A percentile compares a stretch with the other conserved stretches of the same genome.
Evolutionary conservation across 2,797 vertebrate genomes (phyloP).

Genomic region (Sebastes alutus): DNA sequence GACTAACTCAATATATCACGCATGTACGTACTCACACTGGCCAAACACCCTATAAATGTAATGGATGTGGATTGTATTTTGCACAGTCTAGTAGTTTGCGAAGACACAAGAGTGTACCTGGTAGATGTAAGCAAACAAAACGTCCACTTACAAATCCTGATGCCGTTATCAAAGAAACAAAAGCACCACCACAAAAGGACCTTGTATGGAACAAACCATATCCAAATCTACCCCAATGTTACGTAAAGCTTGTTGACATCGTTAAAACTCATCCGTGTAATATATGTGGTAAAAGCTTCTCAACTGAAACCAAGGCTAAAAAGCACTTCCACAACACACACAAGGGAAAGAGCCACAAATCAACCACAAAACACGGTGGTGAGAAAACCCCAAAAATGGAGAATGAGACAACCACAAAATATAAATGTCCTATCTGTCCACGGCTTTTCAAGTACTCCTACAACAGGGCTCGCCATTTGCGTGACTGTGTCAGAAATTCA

Average conservation of each 20-base stretch:
- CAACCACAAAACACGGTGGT: slow-evolving; percentile 30
- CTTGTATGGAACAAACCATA: neutral
- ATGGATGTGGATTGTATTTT: slow-evolving; percentile 77
- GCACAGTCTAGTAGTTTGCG: slow-evolving; percentile 57
- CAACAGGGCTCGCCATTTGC: slow-evolving; percentile 81
- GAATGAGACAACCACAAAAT: slow-evolving; percentile 27
- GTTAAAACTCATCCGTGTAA: slow-evolving; percentile 54
- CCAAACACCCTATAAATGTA: slow-evolving; percentile 75
- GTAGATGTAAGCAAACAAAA: slow-evolving; percentile 58
- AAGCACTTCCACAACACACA: slow-evolving; percentile 58
- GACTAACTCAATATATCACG: slow-evolving; percentile 32
- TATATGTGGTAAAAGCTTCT: slow-evolving; percentile 69
- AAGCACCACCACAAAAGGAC: neutral
- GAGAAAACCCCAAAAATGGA: slow-evolving; percentile 40
- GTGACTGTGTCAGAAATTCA: slow-evolving; percentile 73
- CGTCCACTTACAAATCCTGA: neutral
- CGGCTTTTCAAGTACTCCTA: slow-evolving; percentile 78
- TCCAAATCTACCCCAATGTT: slow-evolving; percentile 66
- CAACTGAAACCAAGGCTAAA: slow-evolving; percentile 32
- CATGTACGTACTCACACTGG: slow-evolving; percentile 79
- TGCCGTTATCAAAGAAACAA: neutral
- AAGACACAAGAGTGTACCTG: slow-evolving; percentile 65
- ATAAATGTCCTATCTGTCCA: slow-evolving; percentile 81
- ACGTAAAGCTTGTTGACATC: slow-evolving; percentile 81
- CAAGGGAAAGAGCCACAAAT: slow-evolving; percentile 24